These are phyloP conservation scores for Salarias fasciatus DNA, from an alignment of 2,797 vertebrate species.

Conservation along the genomic window DNA sequence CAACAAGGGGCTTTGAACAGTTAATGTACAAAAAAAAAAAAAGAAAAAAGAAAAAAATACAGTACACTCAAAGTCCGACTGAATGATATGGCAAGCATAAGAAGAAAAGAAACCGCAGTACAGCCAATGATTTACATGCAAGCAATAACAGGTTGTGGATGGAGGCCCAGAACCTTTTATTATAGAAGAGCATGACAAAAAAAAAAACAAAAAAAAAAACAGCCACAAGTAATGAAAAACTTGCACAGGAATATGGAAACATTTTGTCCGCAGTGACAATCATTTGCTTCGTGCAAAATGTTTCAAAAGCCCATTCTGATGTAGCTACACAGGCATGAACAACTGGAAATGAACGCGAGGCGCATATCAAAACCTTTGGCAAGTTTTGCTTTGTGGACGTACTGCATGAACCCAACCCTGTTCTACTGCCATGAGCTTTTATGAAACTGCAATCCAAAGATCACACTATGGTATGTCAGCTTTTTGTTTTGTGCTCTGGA, in stretches of 20 bases:
- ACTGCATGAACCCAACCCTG: conserved; percentile 1
- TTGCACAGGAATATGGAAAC: conserved; percentile 56
- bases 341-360: conserved; percentile 33
- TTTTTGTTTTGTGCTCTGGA: neutral
- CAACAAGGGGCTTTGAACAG: conserved; percentile 31
- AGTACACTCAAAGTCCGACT: conserved; percentile 51
- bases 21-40: conserved; percentile 42
- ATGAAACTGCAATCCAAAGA: neutral
- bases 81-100: conserved; percentile 57
- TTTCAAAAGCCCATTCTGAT: conserved; percentile 46
- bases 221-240: conserved; percentile 40
- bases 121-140: conserved; percentile 68
- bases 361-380: conserved; percentile 51
- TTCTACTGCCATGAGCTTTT: neutral
- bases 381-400: conserved; percentile 42
- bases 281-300: conserved; percentile 54
- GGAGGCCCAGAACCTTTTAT: conserved; percentile 33
- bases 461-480: too few species aligned
- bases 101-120: conserved; percentile 37
- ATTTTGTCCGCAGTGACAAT: conserved; percentile 54
- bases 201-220: conserved; percentile 5
- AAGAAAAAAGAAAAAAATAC: conserved; percentile 11
- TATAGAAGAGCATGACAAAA: conserved; percentile 28
- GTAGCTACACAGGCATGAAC: conserved; percentile 16
- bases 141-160: conserved; percentile 51